Evolutionary conservation across 2,888 invertebrate species (phyloP).

Genomic region (Leucania comma): DNA sequence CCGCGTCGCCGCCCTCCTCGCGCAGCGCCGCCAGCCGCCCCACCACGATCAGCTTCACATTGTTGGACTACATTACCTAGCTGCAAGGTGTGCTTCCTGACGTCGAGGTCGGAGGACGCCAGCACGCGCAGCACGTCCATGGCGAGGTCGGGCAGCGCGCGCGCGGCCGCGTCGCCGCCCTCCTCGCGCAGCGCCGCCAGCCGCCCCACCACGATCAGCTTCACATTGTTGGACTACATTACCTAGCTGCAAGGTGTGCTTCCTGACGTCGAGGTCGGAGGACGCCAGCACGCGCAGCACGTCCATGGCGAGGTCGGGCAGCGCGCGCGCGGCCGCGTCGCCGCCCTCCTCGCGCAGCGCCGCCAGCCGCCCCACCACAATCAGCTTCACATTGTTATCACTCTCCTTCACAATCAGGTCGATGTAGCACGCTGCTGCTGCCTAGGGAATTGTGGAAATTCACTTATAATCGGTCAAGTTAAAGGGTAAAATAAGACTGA

Average conservation of each 20-base stretch:
- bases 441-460: conserved; percentile 80
- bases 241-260: conserved; percentile 92
- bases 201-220: conserved; percentile 98
- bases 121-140: conserved; percentile 99
- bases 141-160: conserved; percentile 96
- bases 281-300: conserved; percentile 97
- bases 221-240: conserved; percentile 97
- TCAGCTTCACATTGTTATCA: conserved; percentile 99
- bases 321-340: conserved; percentile 94
- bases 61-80: conserved; percentile 93
- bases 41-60: conserved; percentile 99
- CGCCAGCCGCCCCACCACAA: conserved; percentile 98
- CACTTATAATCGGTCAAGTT: no score
- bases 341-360: conserved; percentile 96
- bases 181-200: conserved; percentile 96
- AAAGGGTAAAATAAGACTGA: no score
- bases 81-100: conserved; percentile 95
- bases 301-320: conserved; percentile 98
- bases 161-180: conserved; percentile 96
- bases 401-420: conserved; percentile 99
- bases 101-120: conserved; percentile 98
- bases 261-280: conserved; percentile 98
- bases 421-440: conserved; percentile 99
- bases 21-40: conserved; percentile 97
- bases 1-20: conserved; percentile 95